Conservation (phyloP, 2,797 vertebrate genomes). For the Channallabes apus region DNA sequence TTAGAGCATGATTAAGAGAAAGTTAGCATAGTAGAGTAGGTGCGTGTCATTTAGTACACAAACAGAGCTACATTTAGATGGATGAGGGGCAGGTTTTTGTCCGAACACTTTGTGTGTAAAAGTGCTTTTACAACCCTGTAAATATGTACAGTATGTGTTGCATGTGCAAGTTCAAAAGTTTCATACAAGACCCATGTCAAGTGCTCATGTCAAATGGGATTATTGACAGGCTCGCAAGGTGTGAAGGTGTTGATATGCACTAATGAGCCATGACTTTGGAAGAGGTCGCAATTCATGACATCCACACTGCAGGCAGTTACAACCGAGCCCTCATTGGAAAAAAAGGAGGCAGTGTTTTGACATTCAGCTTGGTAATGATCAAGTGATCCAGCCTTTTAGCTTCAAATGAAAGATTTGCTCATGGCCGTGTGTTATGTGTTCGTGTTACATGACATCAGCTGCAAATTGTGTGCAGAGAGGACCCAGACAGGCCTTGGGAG, state of each 20-base stretch:
- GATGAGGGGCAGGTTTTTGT: slow-evolving; percentile 34
- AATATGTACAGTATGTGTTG: slow-evolving; percentile 2
- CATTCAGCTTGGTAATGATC: slow-evolving; percentile 34
- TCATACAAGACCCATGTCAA: neutral
- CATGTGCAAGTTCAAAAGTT: neutral
- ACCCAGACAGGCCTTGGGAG: slow-evolving; percentile 21
- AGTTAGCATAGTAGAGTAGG: neutral
- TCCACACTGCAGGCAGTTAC: neutral
- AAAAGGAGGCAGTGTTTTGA: slow-evolving; percentile 36
- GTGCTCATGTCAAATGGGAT: slow-evolving; percentile 25
- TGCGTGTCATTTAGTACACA: neutral
- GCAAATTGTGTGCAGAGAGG: slow-evolving; percentile 27
- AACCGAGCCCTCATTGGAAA: slow-evolving; percentile 27
- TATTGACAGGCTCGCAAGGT: slow-evolving; percentile 45
- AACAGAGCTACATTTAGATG: slow-evolving; percentile 5
- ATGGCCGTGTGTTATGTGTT: slow-evolving; percentile 27
- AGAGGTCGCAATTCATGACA: slow-evolving; percentile 23
- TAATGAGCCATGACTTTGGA: slow-evolving; percentile 48
- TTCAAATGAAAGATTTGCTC: slow-evolving; percentile 31
- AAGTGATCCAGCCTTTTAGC: slow-evolving; percentile 14
- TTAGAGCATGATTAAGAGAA: neutral
- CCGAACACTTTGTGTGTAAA: slow-evolving; percentile 4
- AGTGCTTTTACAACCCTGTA: slow-evolving; percentile 38
- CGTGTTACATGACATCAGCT: slow-evolving; percentile 48
- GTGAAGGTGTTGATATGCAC: slow-evolving; percentile 53